Conservation (phyloP, 1,140 invertebrate species). For the Ostrea edulis region DNA sequence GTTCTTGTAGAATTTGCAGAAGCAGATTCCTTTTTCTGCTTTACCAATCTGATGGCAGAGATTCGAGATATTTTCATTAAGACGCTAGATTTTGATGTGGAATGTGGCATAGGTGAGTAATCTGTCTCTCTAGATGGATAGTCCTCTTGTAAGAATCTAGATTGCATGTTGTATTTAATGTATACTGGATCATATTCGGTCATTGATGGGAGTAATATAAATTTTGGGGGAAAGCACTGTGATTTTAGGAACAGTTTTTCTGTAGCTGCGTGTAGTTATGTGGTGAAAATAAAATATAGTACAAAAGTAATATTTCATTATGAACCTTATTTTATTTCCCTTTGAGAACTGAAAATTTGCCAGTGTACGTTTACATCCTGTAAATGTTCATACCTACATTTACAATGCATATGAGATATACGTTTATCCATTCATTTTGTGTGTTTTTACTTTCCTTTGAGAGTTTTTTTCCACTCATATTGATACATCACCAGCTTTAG, state of each 20-base stretch:
- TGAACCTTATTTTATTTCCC: too few species aligned
- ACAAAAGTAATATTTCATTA: too few species aligned
- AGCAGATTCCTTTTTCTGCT: slow-evolving; percentile 98
- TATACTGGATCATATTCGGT: not conserved
- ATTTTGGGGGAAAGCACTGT: too few species aligned
- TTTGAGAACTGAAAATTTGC: too few species aligned
- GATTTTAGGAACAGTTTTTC: not conserved
- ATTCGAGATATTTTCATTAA: slow-evolving; percentile 97
- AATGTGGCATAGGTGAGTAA: slow-evolving; percentile 81
- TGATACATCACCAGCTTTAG: too few species aligned
- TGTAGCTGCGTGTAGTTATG: not conserved
- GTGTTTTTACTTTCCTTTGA: too few species aligned
- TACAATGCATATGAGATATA: too few species aligned
- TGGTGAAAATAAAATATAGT: too few species aligned
- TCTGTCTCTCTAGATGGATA: not conserved
- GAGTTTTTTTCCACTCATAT: too few species aligned
- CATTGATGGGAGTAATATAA: not conserved
- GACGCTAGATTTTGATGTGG: slow-evolving; percentile 92
- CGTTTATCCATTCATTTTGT: too few species aligned
- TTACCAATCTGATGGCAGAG: slow-evolving; percentile 97
- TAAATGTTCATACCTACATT: too few species aligned
- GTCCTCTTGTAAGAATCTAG: not conserved
- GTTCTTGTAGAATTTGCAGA: slow-evolving; percentile 91
- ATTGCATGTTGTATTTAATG: not conserved
- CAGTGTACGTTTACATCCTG: too few species aligned